A percentile compares a stretch with the other conserved stretches of the same genome.
Evolutionary conservation across 2,888 invertebrate genomes (phyloP).

Genomic region (Priocnemis perturbator): DNA sequence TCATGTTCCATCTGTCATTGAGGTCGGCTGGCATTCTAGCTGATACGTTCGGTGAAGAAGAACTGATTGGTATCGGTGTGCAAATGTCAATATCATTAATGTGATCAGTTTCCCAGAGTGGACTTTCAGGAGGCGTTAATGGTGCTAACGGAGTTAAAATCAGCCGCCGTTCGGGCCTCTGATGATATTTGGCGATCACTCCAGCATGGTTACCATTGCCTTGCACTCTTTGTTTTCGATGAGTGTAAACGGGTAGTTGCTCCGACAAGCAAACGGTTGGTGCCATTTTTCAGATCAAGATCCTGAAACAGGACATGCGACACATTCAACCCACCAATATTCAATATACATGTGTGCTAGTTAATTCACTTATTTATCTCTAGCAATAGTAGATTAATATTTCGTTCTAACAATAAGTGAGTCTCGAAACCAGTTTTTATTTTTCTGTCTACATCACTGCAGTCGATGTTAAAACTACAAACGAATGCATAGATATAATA

Average conservation of each 20-base stretch:
- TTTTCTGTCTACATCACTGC: too few species aligned
- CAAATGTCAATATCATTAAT: constrained; percentile 26
- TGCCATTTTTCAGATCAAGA: constrained; percentile 52
- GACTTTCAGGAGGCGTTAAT: constrained; percentile 37
- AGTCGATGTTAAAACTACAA: too few species aligned
- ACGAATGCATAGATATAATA: too few species aligned
- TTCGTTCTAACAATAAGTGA: too few species aligned
- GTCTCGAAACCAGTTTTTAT: too few species aligned
- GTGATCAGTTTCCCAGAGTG: constrained; percentile 42
- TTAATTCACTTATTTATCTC: too few species aligned
- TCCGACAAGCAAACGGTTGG: constrained; percentile 65
- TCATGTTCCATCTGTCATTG: constrained; percentile 45
- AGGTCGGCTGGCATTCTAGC: constrained; percentile 40
- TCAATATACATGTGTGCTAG: too few species aligned
- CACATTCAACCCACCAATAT: too few species aligned
- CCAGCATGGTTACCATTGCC: constrained; percentile 46
- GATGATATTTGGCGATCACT: constrained; percentile 47
- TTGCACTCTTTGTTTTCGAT: constrained; percentile 50
- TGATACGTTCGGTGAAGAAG: constrained; percentile 31
- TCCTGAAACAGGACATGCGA: constrained; percentile 24
- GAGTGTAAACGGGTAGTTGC: constrained; percentile 13
- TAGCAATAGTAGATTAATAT: too few species aligned
- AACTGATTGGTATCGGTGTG: constrained; percentile 27
- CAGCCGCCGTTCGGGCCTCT: constrained; percentile 44
- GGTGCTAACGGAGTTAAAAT: constrained; percentile 12